Base-by-base conservation (phyloP, 2,888 invertebrate species). In the Lepidochrysops patricia region DNA sequence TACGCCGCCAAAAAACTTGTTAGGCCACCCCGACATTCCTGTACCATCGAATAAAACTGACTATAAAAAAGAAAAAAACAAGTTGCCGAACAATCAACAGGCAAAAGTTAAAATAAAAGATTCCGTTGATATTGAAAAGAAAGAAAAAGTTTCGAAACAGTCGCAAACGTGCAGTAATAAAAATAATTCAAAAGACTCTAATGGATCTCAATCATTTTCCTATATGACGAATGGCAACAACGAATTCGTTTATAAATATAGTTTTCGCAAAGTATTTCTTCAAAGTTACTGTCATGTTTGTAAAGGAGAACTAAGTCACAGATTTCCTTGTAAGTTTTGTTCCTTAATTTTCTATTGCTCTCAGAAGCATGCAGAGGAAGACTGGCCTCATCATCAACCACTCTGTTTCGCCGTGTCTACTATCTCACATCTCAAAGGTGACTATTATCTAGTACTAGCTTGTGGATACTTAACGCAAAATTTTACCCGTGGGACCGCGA, bases 311-410 rank as follows among this genome's bases (percentile, higher is more conserved):
- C 67, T 90, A 61, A 72, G 67, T 43, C 72, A 77, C 1, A 72
- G 83, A 62, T 73, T 87, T 1, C 74, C 84, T 0, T 87, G 89
- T 64, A 75, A 76, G 58, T 85, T 82, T 56, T 94, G 94, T 66
- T 88, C 89, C 61, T 84, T 94, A 80, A 79, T 92, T 12, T 91
- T 90, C 60, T 94, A 94, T 69, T 94, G 94, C 71, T 89, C 88
- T 9, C 71, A 76, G 13, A 86, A 90, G 12, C 94, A 94, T 68
- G 91, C 90, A 71, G 89, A 90, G 57, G 85, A 91, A 35, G 92
- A 93, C 69, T 89, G 86, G 77, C 66, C 77, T 0, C 77, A 82
- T 37, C 94, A 94, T 71, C 90, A 90, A 58, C 86, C 88, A 0
- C 71, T 94, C 1, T 94, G 94, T 70, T 87, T 88, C 48, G 90